Conservation (phyloP, 2,113 vertebrate genomes). For the Paedocypris sp. region DNA sequence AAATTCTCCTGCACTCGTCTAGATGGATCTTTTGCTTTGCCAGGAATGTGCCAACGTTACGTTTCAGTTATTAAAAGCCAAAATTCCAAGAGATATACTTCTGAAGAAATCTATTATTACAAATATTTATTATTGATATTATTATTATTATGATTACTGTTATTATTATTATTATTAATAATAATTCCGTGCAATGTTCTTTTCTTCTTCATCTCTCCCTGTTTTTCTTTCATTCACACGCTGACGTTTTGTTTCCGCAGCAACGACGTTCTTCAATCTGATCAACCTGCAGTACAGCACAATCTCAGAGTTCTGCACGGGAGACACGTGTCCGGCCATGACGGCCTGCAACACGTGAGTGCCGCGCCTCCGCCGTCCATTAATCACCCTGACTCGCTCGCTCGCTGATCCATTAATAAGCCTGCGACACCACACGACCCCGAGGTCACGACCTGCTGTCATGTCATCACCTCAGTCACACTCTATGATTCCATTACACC, state of each 20-base stretch:
- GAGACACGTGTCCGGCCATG: constrained; percentile 93
- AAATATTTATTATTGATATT: too few species aligned
- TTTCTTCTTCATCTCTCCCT: too few species aligned
- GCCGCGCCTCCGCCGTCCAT: constrained; percentile 27
- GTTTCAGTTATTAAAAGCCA: too few species aligned
- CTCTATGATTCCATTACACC: too few species aligned
- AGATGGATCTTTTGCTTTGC: too few species aligned
- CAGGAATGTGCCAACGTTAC: too few species aligned
- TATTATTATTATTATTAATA: too few species aligned
- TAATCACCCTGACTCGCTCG: constrained; percentile 16
- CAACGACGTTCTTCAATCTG: constrained; percentile 98
- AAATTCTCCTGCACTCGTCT: too few species aligned
- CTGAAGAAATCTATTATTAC: too few species aligned
- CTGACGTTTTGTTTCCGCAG: constrained; percentile 63
- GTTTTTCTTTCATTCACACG: too few species aligned
- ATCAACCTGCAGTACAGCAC: constrained; percentile 99
- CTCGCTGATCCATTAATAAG: constrained; percentile 14
- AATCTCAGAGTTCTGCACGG: constrained; percentile 98
- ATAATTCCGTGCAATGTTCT: background rate
- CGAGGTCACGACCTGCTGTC: background rate
- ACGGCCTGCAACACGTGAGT: constrained; percentile 96
- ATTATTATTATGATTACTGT: too few species aligned
- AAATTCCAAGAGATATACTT: too few species aligned
- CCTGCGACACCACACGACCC: background rate
- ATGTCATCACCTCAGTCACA: background rate